Base-by-base conservation (phyloP, 2,797 vertebrate genomes). In the Cercopithecus neglectus region DNA sequence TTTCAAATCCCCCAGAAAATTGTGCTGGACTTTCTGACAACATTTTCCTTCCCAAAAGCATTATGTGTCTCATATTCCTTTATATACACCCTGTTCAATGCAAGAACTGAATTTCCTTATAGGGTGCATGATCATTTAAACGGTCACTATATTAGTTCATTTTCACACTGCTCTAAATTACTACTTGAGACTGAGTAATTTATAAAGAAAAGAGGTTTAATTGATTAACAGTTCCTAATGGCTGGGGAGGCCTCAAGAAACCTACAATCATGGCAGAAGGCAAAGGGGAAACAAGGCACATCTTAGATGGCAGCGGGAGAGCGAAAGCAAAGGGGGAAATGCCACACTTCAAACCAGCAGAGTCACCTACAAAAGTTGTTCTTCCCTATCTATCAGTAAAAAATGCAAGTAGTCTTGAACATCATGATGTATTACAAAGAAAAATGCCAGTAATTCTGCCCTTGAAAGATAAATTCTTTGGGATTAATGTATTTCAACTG, bases 1-100 rank as follows among this genome's bases (percentile, higher is more conserved):
- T 97, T 97, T 87, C 91, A 93, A 89, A 97, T 93, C 83, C 91
- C 92, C 33, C 89, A 87, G 12, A 97, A 97, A 97, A 97, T 10
- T 75, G 33, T 41, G 7, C 59, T 90, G 72, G 46, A 94, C 94
- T 97, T 97, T 70, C 92, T 67, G 48, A 74, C 97, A 97, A 95
- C 12, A 57, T 93, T 93, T 96, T 67, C 94, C 94, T 89, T 92
- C 96, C 96, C 89, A 33, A 93, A 91, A 94, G 89, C 84, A 92
- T 74, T 91, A 28, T 85, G 36, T 82, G 84, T 90, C 87, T 93
- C 36, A 19, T 59, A 24, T 48, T 44, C 30, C 50, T 96, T 48
- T 33, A 36, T 16, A 22, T 48, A 24, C 33, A 74, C 46, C 8
- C 57, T 36, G 82, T 4, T 78, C 33, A 80, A 0, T 16, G 28